phyloP scores from a whole-genome alignment of 2,113 vertebrate genomes.

The Seriola quinqueradiata region DNA sequence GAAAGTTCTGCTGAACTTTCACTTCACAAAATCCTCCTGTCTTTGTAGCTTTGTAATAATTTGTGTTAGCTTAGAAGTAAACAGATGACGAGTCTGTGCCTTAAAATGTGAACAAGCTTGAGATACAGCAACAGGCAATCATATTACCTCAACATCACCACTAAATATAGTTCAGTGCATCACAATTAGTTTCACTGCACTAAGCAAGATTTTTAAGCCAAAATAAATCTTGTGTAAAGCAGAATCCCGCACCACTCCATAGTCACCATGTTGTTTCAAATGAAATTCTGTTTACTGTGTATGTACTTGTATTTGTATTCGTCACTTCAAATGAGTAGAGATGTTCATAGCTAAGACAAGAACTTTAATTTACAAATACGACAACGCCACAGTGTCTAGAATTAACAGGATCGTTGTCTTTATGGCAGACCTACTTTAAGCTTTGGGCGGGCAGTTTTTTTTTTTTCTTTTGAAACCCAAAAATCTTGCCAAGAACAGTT shows the following conservation, averaged over 20 bases:
- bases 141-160: not conserved
- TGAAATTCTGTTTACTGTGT: not conserved
- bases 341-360: not conserved
- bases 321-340: not conserved
- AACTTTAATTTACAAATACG: not conserved
- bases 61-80: conserved; percentile 15
- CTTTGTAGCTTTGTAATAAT: not conserved
- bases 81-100: not conserved
- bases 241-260: not conserved
- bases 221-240: not conserved
- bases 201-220: not conserved
- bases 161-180: conserved; percentile 15
- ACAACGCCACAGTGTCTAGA: not conserved
- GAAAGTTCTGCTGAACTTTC: conserved; percentile 3
- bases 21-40: not conserved
- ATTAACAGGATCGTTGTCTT: not conserved
- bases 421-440: not conserved
- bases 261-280: not conserved
- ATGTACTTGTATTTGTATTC: not conserved
- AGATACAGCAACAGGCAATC: conserved; percentile 11
- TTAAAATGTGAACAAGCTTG: not conserved
- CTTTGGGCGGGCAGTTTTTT: not conserved
- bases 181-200: not conserved
- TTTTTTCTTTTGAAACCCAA: not conserved
- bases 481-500: conserved; percentile 13